Evolutionary conservation across 2,888 invertebrate species (phyloP), one percentile per base, ranked within the genome.

Genomic region (Rhagophthalmus giganteus): DNA sequence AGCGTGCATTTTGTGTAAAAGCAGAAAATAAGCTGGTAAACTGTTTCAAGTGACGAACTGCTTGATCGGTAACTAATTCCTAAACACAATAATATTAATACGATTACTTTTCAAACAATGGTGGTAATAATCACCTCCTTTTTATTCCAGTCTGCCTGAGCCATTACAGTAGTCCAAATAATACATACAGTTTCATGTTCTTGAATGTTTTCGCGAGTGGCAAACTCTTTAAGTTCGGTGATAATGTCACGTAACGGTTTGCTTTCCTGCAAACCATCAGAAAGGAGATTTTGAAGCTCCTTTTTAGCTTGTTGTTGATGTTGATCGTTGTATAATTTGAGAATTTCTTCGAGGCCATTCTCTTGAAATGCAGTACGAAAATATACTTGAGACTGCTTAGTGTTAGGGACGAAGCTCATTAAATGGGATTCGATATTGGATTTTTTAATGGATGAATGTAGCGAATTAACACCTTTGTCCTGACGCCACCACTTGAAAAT

Each of bases 131-230:
- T n/a, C n/a, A n/a, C n/a, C 63, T 97, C 97, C 74, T 97, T 97
- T 78, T 97, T 97, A 78, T 95, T 97, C 97, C 96, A 97, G 77
- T 97, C 96, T 52, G 93, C 91, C 67, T 91, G 87, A 41, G 88
- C 86, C 96, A 97, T 97, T 66, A 97, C 86, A 59, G 93, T 92
- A 61, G 85, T 87, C 96, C 96, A 97, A 67, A 95, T 70, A 53
- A 76, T 76, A 60, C 74, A 74, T 26, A 74, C 72, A 25, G 63
- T 86, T 78, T 96, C 96, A 73, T 93, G 90, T 75, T 96, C 96
- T 42, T 88, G 87, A 70, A 97, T 90, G 76, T 81, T 81, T 75
- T 88, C 85, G 73, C 88, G 88, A 66, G 78, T 77, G 63, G 92
- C 88, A 79, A 90, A 87, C 72, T 96, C 95, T 65, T 88, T 86